phyloP scores from a whole-genome alignment of 2,113 vertebrate species.

The Xenopus laevis region DNA sequence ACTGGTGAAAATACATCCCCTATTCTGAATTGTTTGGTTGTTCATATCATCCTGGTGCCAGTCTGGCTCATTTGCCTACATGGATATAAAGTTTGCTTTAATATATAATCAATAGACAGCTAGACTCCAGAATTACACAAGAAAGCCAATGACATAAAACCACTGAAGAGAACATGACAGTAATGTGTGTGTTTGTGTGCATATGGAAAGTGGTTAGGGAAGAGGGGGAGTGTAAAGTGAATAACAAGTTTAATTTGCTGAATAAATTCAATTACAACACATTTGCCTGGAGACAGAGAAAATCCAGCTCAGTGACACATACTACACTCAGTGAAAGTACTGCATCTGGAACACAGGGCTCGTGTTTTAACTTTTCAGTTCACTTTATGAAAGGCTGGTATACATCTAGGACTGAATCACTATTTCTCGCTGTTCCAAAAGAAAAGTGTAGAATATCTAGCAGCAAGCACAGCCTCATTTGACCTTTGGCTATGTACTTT shows the following conservation, averaged over 20 bases:
- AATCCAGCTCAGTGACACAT: slow-evolving; percentile 11
- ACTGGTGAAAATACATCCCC: slow-evolving; percentile 21
- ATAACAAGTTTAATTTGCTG: slow-evolving; percentile 45
- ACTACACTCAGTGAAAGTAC: background rate
- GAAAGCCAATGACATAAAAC: slow-evolving; percentile 31
- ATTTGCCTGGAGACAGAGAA: slow-evolving; percentile 37
- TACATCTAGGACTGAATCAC: background rate
- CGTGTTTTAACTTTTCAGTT: background rate
- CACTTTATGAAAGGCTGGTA: background rate
- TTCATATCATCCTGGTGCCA: slow-evolving; percentile 17
- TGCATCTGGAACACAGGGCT: too few relatives aligned
- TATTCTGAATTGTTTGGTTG: slow-evolving; percentile 27
- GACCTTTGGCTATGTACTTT: too few relatives aligned
- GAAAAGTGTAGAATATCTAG: too few relatives aligned
- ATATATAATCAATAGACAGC: slow-evolving; percentile 41
- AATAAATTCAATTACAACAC: slow-evolving; percentile 43
- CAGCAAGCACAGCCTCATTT: too few relatives aligned
- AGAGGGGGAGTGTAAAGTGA: slow-evolving; percentile 27
- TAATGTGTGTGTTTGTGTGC: slow-evolving; percentile 15
- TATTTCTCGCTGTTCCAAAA: too few relatives aligned
- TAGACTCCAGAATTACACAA: slow-evolving; percentile 23
- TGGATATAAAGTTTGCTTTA: slow-evolving; percentile 23
- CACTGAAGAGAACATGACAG: slow-evolving; percentile 10
- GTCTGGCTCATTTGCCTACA: background rate
- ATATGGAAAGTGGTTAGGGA: slow-evolving; percentile 25